A percentile compares a stretch with the other conserved stretches of the same genome.
phyloP scores from a whole-genome alignment of 1,140 invertebrate species.

The Pseudomyrmex concolor region DNA sequence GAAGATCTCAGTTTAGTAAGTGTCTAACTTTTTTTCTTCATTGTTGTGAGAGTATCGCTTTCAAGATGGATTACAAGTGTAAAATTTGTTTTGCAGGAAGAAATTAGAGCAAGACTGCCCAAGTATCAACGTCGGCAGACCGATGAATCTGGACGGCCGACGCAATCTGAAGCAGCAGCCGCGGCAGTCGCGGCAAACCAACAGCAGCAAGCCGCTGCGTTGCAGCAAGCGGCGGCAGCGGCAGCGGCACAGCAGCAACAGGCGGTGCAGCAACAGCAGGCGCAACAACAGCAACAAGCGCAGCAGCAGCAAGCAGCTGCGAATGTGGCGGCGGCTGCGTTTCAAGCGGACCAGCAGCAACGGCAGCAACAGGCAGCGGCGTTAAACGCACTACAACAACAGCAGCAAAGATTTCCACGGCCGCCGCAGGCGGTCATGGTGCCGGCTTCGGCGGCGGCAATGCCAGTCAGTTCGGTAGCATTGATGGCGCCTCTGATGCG shows the following conservation, averaged over 20 bases:
- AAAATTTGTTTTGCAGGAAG: constrained; percentile 87
- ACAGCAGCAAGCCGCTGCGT: constrained; percentile 81
- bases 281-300: constrained; percentile 76
- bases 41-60: neutral
- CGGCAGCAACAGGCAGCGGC: constrained; percentile 80
- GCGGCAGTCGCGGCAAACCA: constrained; percentile 81
- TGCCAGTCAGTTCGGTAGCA: constrained; percentile 86
- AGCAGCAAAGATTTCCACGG: constrained; percentile 80
- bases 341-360: constrained; percentile 83
- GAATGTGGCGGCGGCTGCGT: constrained; percentile 78
- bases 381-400: constrained; percentile 77
- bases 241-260: constrained; percentile 75
- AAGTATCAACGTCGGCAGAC: constrained; percentile 89
- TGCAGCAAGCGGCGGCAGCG: constrained; percentile 78
- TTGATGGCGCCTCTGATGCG: constrained; percentile 87
- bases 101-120: constrained; percentile 91
- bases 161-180: constrained; percentile 85
- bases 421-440: constrained; percentile 82
- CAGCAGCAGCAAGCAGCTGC: constrained; percentile 78
- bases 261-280: constrained; percentile 78
- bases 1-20: constrained; percentile 95
- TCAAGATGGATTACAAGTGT: constrained; percentile 9
- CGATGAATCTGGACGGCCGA: constrained; percentile 83
- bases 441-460: constrained; percentile 83
- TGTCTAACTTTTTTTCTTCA: constrained; percentile 40